Conservation (phyloP, 2,797 vertebrate species). For the Tadarida brasiliensis region DNA sequence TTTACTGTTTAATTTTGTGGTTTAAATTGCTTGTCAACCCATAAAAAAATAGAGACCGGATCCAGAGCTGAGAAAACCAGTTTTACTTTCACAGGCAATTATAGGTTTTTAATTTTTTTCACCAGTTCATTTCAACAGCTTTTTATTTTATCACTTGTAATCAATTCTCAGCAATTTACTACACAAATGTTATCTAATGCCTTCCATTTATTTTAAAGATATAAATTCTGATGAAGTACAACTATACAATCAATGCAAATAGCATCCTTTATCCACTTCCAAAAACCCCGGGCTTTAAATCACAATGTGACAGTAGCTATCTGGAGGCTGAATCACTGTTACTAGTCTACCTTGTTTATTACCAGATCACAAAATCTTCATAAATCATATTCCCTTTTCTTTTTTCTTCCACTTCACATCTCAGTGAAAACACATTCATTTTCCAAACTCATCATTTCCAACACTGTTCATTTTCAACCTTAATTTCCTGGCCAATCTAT, state of each 20-base stretch:
- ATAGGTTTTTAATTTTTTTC: conserved; percentile 74
- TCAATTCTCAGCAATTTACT: conserved; percentile 79
- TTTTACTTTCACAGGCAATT: conserved; percentile 82
- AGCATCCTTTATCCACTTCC: conserved; percentile 48
- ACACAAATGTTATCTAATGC: conserved; percentile 72
- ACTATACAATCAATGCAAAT: conserved; percentile 65
- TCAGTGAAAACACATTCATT: conserved; percentile 71
- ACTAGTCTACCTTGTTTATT: conserved; percentile 47
- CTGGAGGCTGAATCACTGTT: conserved; percentile 44
- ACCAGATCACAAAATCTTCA: conserved; percentile 66
- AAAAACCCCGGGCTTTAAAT: conserved; percentile 64
- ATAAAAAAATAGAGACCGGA: conserved; percentile 81
- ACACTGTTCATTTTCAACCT: conserved; percentile 69
- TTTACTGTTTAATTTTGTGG: conserved; percentile 86
- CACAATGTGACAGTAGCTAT: conserved; percentile 14
- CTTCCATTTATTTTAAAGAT: conserved; percentile 77
- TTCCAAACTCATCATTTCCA: conserved; percentile 76
- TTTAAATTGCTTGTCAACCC: conserved; percentile 84
- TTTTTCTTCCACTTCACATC: conserved; percentile 39
- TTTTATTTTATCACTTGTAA: conserved; percentile 82
- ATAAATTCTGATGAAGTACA: conserved; percentile 67
- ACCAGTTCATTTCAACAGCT: conserved; percentile 66
- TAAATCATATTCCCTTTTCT: conserved; percentile 68
- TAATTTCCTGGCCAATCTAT: conserved; percentile 59
- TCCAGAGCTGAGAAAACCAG: conserved; percentile 74